Evolutionary conservation across 2,113 vertebrate species (phyloP).

Genomic region (Cephalopholis sonnerati): DNA sequence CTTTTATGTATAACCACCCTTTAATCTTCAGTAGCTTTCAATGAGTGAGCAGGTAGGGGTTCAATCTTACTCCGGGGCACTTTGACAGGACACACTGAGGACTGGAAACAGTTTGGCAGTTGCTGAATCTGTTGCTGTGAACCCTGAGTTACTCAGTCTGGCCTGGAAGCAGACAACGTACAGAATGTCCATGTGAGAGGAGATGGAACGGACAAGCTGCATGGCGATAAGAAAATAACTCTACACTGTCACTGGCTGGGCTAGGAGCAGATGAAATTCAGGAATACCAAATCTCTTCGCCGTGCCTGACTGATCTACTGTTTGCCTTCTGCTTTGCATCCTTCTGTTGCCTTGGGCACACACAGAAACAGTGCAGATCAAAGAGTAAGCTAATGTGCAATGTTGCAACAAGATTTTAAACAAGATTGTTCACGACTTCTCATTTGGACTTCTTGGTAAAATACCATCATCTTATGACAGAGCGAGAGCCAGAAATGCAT

Average conservation of each 20-base stretch:
- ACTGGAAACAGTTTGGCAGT: slow-evolving; percentile 21
- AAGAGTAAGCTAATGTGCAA: slow-evolving; percentile 56
- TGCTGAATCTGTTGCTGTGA: background rate
- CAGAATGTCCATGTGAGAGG: slow-evolving; percentile 29
- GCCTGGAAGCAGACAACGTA: slow-evolving; percentile 12
- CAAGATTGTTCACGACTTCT: slow-evolving; percentile 66
- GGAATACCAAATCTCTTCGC: slow-evolving; percentile 57
- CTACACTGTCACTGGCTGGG: slow-evolving; percentile 33
- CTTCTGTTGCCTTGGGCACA: slow-evolving; percentile 59
- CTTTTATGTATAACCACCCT: slow-evolving; percentile 5
- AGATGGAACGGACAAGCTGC: slow-evolving; percentile 35
- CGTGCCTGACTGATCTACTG: slow-evolving; percentile 54
- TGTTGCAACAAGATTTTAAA: slow-evolving; percentile 68
- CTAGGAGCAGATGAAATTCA: slow-evolving; percentile 49
- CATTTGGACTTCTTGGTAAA: slow-evolving; percentile 44
- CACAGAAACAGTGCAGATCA: slow-evolving; percentile 59
- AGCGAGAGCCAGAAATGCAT: slow-evolving; percentile 28
- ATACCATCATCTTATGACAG: slow-evolving; percentile 35
- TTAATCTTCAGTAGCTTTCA: background rate
- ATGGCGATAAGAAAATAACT: slow-evolving; percentile 20
- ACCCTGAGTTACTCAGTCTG: slow-evolving; percentile 17
- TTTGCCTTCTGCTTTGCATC: slow-evolving; percentile 58
- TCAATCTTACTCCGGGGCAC: background rate
- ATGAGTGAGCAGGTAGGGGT: slow-evolving; percentile 4
- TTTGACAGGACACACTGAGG: slow-evolving; percentile 23